A percentile compares a stretch with the other conserved stretches of the same genome.
These are phyloP conservation scores for Sterna hirundo DNA, from an alignment of 2,113 vertebrate species.

Conservation along the genomic window DNA sequence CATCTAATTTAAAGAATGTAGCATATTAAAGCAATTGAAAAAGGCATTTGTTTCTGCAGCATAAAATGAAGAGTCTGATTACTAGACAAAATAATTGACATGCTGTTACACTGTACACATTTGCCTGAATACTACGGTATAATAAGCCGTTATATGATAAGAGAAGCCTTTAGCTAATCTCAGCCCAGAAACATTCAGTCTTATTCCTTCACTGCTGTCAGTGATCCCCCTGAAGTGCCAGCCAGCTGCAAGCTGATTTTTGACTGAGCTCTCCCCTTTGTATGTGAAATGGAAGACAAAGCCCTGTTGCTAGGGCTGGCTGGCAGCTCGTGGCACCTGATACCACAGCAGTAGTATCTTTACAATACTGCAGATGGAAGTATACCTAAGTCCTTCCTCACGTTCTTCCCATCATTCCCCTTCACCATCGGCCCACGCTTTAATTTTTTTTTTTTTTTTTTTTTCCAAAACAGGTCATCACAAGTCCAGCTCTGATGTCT, in stretches of 20 bases:
- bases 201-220: neutral
- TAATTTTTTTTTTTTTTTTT: neutral
- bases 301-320: neutral
- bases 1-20: conserved; percentile 11
- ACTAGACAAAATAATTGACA: neutral
- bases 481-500: neutral
- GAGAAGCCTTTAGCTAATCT: neutral
- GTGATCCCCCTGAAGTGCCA: neutral
- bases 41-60: neutral
- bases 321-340: neutral
- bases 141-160: neutral
- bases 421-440: neutral
- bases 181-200: neutral
- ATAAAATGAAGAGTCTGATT: neutral
- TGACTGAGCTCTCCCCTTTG: neutral
- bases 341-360: neutral
- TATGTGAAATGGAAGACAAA: neutral
- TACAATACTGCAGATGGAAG: neutral
- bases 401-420: neutral
- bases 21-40: conserved; percentile 7
- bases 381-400: neutral
- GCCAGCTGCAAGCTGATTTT: neutral
- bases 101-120: neutral
- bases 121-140: neutral
- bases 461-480: neutral